Evolutionary conservation across 2,888 invertebrate genomes (phyloP).

Genomic region (Glaucopsyche alexis): DNA sequence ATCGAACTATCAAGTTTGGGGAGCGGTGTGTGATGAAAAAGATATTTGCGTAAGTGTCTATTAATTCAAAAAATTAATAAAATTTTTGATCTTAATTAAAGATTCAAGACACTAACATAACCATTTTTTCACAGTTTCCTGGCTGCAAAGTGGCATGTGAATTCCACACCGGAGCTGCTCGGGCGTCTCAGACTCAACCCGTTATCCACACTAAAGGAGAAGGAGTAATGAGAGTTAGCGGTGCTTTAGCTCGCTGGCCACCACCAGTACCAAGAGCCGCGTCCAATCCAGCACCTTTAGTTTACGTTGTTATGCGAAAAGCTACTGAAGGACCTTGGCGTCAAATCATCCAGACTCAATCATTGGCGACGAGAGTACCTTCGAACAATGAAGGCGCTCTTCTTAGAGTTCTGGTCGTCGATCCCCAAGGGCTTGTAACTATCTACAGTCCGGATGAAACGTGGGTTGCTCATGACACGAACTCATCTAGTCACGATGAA

Average conservation of each 20-base stretch:
- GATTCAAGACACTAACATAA: neutral
- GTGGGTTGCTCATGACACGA: constrained; percentile 78
- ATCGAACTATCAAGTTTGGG: constrained; percentile 86
- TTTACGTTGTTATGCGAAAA: constrained; percentile 86
- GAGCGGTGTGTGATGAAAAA: constrained; percentile 84
- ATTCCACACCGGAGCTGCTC: constrained; percentile 83
- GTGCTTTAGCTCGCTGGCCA: constrained; percentile 83
- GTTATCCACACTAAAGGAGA: constrained; percentile 86
- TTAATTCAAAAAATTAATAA: neutral
- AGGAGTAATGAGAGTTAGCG: constrained; percentile 82
- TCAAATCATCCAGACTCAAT: constrained; percentile 84
- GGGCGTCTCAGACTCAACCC: constrained; percentile 83
- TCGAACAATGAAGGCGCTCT: constrained; percentile 82
- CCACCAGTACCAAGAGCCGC: constrained; percentile 79
- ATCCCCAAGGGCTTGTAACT: constrained; percentile 84
- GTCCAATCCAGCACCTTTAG: constrained; percentile 80
- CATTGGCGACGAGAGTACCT: constrained; percentile 82
- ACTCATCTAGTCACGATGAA: constrained; percentile 71
- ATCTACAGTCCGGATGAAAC: constrained; percentile 85
- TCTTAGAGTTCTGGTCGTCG: constrained; percentile 84
- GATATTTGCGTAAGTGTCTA: constrained; percentile 84
- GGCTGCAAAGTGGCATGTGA: constrained; percentile 86
- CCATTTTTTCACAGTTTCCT: constrained; percentile 79
- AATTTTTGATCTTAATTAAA: constrained; percentile 22
- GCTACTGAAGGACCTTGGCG: constrained; percentile 82